Conservation (phyloP, 2,113 vertebrate genomes). For the Varanus komodoensis region DNA sequence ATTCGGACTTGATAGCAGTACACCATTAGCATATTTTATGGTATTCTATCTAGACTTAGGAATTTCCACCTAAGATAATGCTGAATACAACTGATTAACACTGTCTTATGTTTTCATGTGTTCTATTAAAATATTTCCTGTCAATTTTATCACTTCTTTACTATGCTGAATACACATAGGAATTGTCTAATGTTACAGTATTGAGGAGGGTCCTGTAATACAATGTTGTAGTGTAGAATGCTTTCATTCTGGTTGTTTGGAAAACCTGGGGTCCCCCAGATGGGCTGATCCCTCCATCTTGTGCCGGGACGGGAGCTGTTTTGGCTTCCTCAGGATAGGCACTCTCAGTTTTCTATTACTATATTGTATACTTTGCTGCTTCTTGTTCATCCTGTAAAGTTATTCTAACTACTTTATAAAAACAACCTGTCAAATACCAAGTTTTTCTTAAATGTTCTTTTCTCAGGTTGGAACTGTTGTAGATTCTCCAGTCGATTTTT, state of each 20-base stretch:
- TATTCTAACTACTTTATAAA: not conserved
- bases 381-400: not conserved
- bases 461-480: slow-evolving; percentile 90
- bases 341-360: not conserved
- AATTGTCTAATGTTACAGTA: not conserved
- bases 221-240: not conserved
- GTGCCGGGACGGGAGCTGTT: not conserved
- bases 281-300: not conserved
- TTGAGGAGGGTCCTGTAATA: not conserved
- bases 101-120: not conserved
- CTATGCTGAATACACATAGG: not conserved
- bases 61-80: not conserved
- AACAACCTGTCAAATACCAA: not conserved
- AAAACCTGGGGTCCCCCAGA: not conserved
- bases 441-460: slow-evolving; percentile 31
- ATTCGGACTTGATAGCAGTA: not conserved
- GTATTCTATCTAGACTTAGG: not conserved
- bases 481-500: slow-evolving; percentile 92
- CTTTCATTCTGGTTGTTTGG: not conserved
- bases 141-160: not conserved
- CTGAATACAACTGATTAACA: not conserved
- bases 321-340: not conserved
- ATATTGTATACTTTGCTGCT: not conserved
- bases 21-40: not conserved
- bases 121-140: not conserved